Evolutionary conservation across 2,113 vertebrate genomes (phyloP).

Genomic region (Thunnus maccoyii): DNA sequence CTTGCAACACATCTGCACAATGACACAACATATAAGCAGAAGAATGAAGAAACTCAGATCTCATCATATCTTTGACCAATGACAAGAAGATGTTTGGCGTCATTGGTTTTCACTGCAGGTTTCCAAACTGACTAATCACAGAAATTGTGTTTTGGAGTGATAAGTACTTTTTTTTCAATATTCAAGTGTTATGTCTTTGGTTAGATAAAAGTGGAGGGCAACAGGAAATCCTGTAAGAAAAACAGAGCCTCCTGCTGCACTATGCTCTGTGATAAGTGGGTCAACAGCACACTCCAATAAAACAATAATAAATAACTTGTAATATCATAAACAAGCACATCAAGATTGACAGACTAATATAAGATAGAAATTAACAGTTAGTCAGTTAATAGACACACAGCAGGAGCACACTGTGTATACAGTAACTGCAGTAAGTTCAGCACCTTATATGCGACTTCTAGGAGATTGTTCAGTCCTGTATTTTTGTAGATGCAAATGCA

Average conservation of each 20-base stretch:
- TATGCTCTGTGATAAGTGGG: constrained; percentile 6
- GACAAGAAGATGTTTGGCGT: background rate
- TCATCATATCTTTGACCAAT: background rate
- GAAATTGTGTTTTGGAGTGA: background rate
- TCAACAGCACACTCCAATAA: constrained; percentile 2
- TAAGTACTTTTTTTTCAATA: background rate
- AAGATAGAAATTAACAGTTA: background rate
- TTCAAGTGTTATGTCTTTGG: background rate
- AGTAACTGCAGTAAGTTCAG: background rate
- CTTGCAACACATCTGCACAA: background rate
- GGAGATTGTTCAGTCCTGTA: too few species aligned
- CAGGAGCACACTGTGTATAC: background rate
- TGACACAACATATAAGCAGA: background rate
- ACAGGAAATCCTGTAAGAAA: background rate
- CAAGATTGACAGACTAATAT: background rate
- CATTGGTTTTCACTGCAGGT: background rate
- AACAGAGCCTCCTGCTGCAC: background rate
- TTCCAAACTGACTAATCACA: background rate
- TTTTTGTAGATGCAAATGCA: background rate
- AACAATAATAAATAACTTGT: constrained; percentile 7
- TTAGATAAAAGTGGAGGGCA: background rate
- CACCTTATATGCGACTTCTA: background rate
- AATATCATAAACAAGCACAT: background rate
- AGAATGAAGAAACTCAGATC: background rate
- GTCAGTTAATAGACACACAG: background rate